Percentiles rank a stretch among this genome's conserved stretches.
Conservation (phyloP, 2,113 vertebrate species). For the Dendrocopos noguchii region DNA sequence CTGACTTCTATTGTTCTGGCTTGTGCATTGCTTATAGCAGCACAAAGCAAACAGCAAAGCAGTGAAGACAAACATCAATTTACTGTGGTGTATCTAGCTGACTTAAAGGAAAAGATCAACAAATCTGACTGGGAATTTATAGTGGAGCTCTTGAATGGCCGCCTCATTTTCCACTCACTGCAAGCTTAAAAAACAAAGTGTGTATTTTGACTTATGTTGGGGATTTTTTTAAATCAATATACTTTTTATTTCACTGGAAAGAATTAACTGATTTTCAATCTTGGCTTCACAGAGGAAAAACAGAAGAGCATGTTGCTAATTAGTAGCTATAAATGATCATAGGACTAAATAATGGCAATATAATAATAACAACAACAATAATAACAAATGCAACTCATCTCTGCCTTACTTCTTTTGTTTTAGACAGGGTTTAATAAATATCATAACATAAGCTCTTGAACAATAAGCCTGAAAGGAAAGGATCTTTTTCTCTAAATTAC, state of each 20-base stretch:
- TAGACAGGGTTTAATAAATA: background rate
- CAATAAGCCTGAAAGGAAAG: background rate
- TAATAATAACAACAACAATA: too few relatives aligned
- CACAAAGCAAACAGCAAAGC: background rate
- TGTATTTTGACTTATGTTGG: background rate
- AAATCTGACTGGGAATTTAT: background rate
- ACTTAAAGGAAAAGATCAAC: background rate
- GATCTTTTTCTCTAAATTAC: background rate
- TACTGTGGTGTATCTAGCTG: background rate
- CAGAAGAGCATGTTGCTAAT: background rate
- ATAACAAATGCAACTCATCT: background rate
- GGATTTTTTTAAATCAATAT: background rate
- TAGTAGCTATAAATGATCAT: background rate
- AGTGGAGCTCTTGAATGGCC: background rate
- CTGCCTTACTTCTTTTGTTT: background rate
- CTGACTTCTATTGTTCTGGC: background rate
- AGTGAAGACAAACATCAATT: background rate
- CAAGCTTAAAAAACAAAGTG: background rate
- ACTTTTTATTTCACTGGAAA: background rate
- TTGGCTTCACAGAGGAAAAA: background rate
- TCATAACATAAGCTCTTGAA: background rate
- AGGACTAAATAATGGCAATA: background rate
- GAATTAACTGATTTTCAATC: constrained; percentile 7
- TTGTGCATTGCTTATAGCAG: background rate
- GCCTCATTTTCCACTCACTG: background rate